Percentiles rank a stretch among this genome's conserved stretches.
Conservation (phyloP, 2,888 invertebrate species). For the Andrena minutula region DNA sequence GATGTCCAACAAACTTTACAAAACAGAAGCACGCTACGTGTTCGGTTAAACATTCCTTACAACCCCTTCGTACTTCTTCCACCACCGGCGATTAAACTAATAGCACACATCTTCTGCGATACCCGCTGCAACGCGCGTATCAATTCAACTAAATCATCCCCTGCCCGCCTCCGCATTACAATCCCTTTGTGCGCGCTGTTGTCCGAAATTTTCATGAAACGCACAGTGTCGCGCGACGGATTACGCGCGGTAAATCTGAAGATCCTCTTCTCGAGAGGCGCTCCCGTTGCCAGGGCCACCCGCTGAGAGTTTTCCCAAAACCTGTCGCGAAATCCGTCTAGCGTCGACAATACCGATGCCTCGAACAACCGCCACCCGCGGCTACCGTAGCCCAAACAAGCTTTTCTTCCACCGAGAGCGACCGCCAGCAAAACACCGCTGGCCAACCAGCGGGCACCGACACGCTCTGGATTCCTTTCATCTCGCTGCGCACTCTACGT, state of each 20-base stretch:
- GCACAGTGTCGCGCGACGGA: slow-evolving; percentile 67
- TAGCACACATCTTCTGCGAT: no score
- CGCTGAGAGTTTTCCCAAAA: slow-evolving; percentile 83
- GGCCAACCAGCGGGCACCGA: slow-evolving; percentile 29
- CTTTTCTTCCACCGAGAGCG: slow-evolving; percentile 55
- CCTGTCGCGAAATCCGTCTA: slow-evolving; percentile 71
- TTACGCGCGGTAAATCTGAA: slow-evolving; percentile 73
- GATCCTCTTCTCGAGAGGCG: slow-evolving; percentile 62
- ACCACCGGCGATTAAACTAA: no score
- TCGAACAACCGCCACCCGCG: slow-evolving; percentile 63
- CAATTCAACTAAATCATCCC: background rate
- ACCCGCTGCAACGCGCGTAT: slow-evolving; percentile 13
- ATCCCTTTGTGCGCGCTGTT: background rate
- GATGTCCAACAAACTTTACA: background rate
- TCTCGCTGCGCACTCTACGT: slow-evolving; percentile 23
- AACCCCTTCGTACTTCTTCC: no score
- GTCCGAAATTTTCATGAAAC: background rate
- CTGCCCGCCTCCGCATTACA: no score
- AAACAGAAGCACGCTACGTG: no score
- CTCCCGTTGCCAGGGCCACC: slow-evolving; percentile 69
- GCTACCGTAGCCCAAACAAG: slow-evolving; percentile 71
- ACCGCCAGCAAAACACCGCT: slow-evolving; percentile 28
- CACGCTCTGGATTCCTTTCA: slow-evolving; percentile 52
- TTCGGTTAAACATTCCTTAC: no score
- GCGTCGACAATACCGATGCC: slow-evolving; percentile 54